A percentile compares a stretch with the other conserved stretches of the same genome.
These are phyloP conservation scores for Hypanus sabinus DNA, from an alignment of 2,113 vertebrate genomes.

Conservation along the genomic window DNA sequence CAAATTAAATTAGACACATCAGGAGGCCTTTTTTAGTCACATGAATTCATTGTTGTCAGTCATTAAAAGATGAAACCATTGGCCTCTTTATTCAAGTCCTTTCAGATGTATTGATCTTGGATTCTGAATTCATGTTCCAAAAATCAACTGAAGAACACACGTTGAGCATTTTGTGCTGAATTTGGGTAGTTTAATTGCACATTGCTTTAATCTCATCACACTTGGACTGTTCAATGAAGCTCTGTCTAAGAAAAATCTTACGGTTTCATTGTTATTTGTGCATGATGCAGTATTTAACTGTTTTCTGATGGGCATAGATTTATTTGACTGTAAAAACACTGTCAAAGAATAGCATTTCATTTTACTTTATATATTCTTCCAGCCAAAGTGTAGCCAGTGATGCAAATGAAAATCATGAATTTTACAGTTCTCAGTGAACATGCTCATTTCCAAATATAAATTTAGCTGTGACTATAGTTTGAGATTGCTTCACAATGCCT, in stretches of 20 bases:
- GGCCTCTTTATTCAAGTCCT: not conserved
- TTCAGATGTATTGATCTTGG: not conserved
- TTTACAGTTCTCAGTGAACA: not conserved
- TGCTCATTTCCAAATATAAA: not conserved
- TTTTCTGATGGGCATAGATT: not conserved
- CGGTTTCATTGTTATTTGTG: not conserved
- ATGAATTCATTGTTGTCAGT: slow-evolving; percentile 18
- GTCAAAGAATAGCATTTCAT: not conserved
- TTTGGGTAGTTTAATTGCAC: not conserved
- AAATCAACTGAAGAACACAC: not conserved
- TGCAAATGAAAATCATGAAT: not conserved
- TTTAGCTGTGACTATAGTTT: not conserved
- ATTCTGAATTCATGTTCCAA: not conserved
- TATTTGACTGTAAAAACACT: not conserved
- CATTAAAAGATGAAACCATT: slow-evolving; percentile 4
- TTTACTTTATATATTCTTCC: not conserved
- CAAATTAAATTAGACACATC: slow-evolving; percentile 20
- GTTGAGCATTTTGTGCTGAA: not conserved
- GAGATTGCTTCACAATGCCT: not conserved
- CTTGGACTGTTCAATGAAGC: not conserved
- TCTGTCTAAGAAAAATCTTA: not conserved
- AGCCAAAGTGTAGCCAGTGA: not conserved
- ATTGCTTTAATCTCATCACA: not conserved
- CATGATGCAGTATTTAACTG: not conserved
- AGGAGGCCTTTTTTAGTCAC: not conserved